These are phyloP conservation scores for Drosophila putrida DNA, from an alignment of 2,888 invertebrate species.

Conservation along the genomic window DNA sequence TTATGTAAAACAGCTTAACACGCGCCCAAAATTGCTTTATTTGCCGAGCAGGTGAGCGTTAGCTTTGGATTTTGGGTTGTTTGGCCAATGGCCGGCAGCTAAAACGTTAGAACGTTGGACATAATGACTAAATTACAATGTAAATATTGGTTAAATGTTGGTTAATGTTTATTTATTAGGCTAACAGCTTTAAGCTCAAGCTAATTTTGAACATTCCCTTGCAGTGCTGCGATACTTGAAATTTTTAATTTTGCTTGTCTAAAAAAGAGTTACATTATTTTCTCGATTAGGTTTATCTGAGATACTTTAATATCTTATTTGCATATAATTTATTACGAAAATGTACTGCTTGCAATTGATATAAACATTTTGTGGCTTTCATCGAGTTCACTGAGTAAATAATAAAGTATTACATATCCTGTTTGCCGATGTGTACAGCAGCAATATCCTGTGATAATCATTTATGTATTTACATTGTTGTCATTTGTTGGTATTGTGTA, in stretches of 20 bases:
- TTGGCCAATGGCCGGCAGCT: slow-evolving; percentile 41
- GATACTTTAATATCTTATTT: too few relatives aligned
- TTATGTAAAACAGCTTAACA: slow-evolving; percentile 69
- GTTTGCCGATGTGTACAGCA: slow-evolving; percentile 22
- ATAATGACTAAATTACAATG: slow-evolving; percentile 66
- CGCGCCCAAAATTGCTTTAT: slow-evolving; percentile 68
- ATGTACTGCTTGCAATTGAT: slow-evolving; percentile 18
- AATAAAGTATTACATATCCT: slow-evolving; percentile 21
- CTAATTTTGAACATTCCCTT: slow-evolving; percentile 6
- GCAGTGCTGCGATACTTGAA: not conserved
- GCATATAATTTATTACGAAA: not conserved
- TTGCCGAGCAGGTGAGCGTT: slow-evolving; percentile 50
- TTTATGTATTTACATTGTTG: slow-evolving; percentile 57
- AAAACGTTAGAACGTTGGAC: slow-evolving; percentile 38
- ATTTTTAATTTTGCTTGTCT: slow-evolving; percentile 1
- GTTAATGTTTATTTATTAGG: slow-evolving; percentile 58
- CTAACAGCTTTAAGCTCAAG: slow-evolving; percentile 16
- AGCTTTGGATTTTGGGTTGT: slow-evolving; percentile 28
- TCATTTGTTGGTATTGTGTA: slow-evolving; percentile 40
- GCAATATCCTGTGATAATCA: slow-evolving; percentile 44
- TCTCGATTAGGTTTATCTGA: not conserved
- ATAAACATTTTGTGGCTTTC: slow-evolving; percentile 15
- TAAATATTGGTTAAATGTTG: slow-evolving; percentile 61
- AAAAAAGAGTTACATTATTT: not conserved
- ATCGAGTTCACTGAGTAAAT: not conserved